Evolutionary conservation across 2,797 vertebrate genomes (phyloP).

Genomic region (Crocidura indochinensis): DNA sequence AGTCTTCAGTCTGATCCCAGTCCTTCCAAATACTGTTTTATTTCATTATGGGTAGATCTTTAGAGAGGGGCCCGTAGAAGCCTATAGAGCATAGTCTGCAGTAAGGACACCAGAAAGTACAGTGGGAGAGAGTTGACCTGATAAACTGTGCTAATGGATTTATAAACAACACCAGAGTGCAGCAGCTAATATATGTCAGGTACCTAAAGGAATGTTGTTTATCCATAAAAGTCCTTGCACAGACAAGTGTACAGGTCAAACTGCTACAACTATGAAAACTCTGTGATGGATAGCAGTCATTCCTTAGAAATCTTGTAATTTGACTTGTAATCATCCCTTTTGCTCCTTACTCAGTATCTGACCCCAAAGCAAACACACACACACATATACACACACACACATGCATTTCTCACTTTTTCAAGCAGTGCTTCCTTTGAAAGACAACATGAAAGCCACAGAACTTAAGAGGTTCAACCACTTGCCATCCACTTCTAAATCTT

Average conservation of each 20-base stretch:
- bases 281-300: not conserved
- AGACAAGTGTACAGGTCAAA: not conserved
- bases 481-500: not conserved
- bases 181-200: fast-evolving
- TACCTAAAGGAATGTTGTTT: not conserved
- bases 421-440: not conserved
- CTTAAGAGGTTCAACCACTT: not conserved
- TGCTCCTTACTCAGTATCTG: no score
- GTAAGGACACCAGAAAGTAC: not conserved
- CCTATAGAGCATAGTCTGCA: not conserved
- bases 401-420: no score
- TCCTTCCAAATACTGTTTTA: no score
- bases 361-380: not conserved
- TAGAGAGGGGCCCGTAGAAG: no score
- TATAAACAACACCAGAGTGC: not conserved
- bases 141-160: not conserved
- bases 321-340: not conserved
- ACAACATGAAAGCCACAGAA: not conserved
- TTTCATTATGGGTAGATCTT: no score
- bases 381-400: not conserved
- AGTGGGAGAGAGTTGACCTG: not conserved
- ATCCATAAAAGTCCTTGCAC: not conserved
- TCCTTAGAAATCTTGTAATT: not conserved
- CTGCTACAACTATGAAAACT: not conserved
- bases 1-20: no score